Evolutionary conservation across 1,140 invertebrate species (phyloP).

Genomic region (Bombus pyrosoma): DNA sequence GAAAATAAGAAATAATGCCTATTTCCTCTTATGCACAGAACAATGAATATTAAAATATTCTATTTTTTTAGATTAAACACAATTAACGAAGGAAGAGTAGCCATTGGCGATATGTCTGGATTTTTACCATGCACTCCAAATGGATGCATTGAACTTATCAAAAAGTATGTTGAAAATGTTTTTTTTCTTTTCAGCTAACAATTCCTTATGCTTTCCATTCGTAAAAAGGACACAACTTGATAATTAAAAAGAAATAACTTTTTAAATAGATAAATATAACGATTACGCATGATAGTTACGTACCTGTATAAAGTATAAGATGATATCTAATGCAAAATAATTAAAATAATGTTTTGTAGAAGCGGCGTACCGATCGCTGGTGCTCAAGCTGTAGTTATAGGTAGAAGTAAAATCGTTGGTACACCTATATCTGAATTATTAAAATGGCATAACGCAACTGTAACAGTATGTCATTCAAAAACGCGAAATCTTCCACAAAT

Average conservation of each 20-base stretch:
- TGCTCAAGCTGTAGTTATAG: constrained; percentile 95
- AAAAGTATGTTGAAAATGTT: constrained; percentile 81
- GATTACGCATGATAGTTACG: background rate
- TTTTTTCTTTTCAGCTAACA: background rate
- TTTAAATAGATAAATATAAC: background rate
- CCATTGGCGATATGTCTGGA: constrained; percentile 92
- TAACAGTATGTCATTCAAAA: constrained; percentile 98
- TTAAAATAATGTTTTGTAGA: constrained; percentile 71
- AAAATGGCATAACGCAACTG: constrained; percentile 98
- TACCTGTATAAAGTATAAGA: background rate
- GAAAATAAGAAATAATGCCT: background rate
- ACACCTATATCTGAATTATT: constrained; percentile 96
- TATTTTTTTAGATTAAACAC: constrained; percentile 87
- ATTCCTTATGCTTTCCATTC: background rate
- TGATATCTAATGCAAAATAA: background rate
- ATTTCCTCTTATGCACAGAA: background rate
- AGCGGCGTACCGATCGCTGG: constrained; percentile 92
- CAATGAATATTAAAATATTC: background rate
- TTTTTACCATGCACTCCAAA: constrained; percentile 97
- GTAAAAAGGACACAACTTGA: background rate
- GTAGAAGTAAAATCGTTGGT: constrained; percentile 98
- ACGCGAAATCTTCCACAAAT: constrained; percentile 92
- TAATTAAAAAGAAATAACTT: background rate
- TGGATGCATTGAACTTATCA: constrained; percentile 96
- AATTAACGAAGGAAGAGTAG: constrained; percentile 94